A percentile compares a stretch with the other conserved stretches of the same genome.
These are phyloP conservation scores for Pollenia amentaria DNA, from an alignment of 2,888 invertebrate genomes.

Conservation along the genomic window DNA sequence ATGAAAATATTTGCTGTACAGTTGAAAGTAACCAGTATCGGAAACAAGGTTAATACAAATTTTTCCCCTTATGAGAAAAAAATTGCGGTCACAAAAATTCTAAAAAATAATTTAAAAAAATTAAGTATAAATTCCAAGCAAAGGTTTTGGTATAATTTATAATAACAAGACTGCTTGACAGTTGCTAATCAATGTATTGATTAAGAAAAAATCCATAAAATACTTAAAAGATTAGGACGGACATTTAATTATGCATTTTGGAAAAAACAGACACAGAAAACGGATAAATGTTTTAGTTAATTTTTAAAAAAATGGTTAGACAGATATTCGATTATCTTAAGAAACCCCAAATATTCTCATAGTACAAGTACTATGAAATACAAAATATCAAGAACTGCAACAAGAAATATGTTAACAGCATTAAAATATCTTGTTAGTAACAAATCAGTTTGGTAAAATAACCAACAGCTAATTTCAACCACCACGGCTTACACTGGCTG, in stretches of 20 bases:
- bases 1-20: slow-evolving; percentile 2
- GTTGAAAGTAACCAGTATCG: background rate
- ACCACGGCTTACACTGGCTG: background rate
- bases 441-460: slow-evolving; percentile 46
- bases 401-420: slow-evolving; percentile 17
- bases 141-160: slow-evolving; percentile 26
- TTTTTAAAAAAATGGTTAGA: background rate
- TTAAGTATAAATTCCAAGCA: slow-evolving; percentile 13
- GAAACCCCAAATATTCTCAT: slow-evolving; percentile 56
- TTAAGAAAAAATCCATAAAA: slow-evolving; percentile 8
- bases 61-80: background rate
- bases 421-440: slow-evolving; percentile 49
- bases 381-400: slow-evolving; percentile 24
- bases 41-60: background rate
- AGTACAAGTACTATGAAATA: slow-evolving; percentile 25
- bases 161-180: slow-evolving; percentile 47
- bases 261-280: slow-evolving; percentile 24
- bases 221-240: background rate
- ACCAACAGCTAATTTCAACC: background rate
- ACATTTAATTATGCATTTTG: background rate
- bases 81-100: background rate
- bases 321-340: slow-evolving; percentile 25
- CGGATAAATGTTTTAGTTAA: slow-evolving; percentile 14
- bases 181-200: slow-evolving; percentile 47
- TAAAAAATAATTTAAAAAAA: slow-evolving; percentile 12